Evolutionary conservation across 2,113 vertebrate species (phyloP).

Genomic region (Ariopsis seemanni): DNA sequence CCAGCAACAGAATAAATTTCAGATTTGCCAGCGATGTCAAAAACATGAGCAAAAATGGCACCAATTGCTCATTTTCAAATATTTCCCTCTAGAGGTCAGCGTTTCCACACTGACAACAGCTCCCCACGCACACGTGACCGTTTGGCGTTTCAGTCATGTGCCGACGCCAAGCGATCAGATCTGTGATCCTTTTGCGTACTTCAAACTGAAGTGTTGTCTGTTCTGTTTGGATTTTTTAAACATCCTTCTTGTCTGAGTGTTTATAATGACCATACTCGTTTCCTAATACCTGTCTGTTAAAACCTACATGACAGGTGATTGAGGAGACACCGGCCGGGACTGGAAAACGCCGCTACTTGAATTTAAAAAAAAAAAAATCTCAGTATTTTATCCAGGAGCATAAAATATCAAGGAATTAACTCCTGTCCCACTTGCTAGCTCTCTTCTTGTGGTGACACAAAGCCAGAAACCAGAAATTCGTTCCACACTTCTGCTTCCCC

Average conservation of each 20-base stretch:
- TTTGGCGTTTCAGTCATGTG: conserved; percentile 8
- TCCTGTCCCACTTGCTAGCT: background rate
- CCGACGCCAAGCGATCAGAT: conserved; percentile 22
- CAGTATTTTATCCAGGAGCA: background rate
- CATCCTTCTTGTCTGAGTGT: conserved; percentile 2
- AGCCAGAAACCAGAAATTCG: background rate
- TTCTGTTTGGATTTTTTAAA: conserved; percentile 9
- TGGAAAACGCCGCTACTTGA: conserved; percentile 29
- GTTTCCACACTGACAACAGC: conserved; percentile 21
- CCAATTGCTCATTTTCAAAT: conserved; percentile 41
- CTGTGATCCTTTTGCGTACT: conserved; percentile 43
- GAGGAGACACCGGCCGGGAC: background rate
- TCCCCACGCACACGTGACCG: conserved; percentile 35
- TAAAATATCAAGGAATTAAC: background rate
- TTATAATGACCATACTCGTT: background rate
- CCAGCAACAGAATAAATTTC: background rate
- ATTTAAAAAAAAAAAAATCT: background rate
- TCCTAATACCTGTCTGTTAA: conserved; percentile 21
- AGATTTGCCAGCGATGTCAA: background rate
- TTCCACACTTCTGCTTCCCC: conserved; percentile 13
- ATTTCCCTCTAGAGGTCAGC: conserved; percentile 56
- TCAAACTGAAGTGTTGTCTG: conserved; percentile 55
- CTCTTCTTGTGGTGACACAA: background rate
- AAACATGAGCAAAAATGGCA: background rate
- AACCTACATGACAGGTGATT: background rate